Evolutionary conservation across 2,888 invertebrate species (phyloP).

Genomic region (Geotrupes spiniger): DNA sequence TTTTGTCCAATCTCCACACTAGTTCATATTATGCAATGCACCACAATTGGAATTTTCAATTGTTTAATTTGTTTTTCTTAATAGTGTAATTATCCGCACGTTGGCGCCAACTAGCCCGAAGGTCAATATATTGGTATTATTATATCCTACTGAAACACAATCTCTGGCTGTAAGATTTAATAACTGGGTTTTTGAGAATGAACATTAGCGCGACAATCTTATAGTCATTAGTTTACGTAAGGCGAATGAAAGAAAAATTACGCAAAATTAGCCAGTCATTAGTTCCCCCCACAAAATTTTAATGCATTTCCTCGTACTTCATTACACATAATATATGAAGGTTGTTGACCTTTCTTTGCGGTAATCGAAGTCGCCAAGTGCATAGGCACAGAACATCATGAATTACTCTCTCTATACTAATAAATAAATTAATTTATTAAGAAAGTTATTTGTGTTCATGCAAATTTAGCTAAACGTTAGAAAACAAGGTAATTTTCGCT

Average conservation of each 20-base stretch:
- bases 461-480: too few relatives aligned
- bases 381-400: slow-evolving; percentile 9
- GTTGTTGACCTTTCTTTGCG: slow-evolving; percentile 14
- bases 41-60: background rate
- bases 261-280: too few relatives aligned
- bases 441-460: too few relatives aligned
- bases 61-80: background rate
- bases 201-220: too few relatives aligned
- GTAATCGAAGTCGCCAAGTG: slow-evolving; percentile 16
- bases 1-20: slow-evolving; percentile 21
- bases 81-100: background rate
- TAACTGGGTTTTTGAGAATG: too few relatives aligned
- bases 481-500: too few relatives aligned
- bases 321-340: slow-evolving; percentile 2
- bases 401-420: slow-evolving; percentile 7
- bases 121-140: slow-evolving; percentile 15
- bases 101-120: slow-evolving; percentile 23
- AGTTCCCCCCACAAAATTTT: background rate
- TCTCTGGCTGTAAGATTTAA: too few relatives aligned
- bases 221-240: too few relatives aligned
- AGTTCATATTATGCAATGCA: background rate
- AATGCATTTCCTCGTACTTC: slow-evolving; percentile 2
- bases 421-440: too few relatives aligned
- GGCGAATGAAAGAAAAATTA: too few relatives aligned
- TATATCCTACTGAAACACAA: too few relatives aligned